Conservation (phyloP, 2,888 invertebrate species). For the Aleiodes alternator region DNA sequence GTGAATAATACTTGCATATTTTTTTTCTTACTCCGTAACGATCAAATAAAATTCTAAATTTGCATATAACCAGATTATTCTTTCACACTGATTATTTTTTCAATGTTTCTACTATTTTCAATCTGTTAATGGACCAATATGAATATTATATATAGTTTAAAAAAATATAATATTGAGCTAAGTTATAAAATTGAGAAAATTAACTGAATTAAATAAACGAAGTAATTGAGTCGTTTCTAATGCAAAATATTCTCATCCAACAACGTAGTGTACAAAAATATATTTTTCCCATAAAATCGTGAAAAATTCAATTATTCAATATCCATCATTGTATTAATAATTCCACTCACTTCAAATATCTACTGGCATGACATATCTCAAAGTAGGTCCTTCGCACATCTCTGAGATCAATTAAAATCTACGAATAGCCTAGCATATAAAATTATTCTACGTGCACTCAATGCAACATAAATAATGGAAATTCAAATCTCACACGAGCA, state of each 20-base stretch:
- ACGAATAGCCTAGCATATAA: neutral
- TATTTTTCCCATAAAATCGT: conserved; percentile 2
- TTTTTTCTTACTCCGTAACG: conserved; percentile 57
- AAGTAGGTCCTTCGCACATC: conserved; percentile 9
- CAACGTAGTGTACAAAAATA: neutral
- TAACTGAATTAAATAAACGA: too few species aligned
- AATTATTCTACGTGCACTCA: conserved; percentile 7
- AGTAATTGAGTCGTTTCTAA: neutral
- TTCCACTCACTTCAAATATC: conserved; percentile 9
- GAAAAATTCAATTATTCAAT: conserved; percentile 12
- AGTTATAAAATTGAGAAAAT: too few species aligned
- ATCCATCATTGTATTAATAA: conserved; percentile 15
- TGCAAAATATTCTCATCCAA: neutral
- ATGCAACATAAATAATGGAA: conserved; percentile 20
- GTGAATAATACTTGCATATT: conserved; percentile 58
- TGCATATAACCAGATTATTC: conserved; percentile 19
- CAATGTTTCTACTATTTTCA: neutral
- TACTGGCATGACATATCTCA: conserved; percentile 7
- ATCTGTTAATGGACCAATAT: neutral
- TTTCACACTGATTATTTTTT: neutral
- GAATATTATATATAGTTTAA: too few species aligned
- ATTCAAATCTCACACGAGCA: neutral
- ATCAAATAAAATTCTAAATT: conserved; percentile 64
- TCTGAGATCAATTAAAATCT: conserved; percentile 22
- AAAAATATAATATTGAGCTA: too few species aligned